Base-by-base conservation (phyloP, 2,888 invertebrate genomes). In the Acanthosepion esculentum region DNA sequence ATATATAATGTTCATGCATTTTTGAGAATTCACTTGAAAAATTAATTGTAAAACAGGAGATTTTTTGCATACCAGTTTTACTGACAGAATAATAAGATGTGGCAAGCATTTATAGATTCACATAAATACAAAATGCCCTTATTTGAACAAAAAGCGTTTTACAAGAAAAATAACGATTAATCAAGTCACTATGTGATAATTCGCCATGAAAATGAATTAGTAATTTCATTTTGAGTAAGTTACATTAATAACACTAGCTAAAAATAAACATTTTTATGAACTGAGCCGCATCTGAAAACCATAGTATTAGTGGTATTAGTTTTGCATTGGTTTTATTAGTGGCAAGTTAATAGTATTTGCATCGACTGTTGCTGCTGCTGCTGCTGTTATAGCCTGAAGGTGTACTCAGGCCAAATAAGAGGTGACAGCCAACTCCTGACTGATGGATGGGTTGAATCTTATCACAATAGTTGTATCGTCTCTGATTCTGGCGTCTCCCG, bases 341-440 rank as follows among this genome's bases (percentile, higher is more conserved):
- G 23, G n/a, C 12, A 33, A 78, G 78, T 78, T 78, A n/a, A 12
- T n/a, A 78, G 78, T 78, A 33, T 78, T 12, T 33, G 78, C 78
- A 78, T 1, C n/a, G 78, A 78, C 78, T 78, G 29, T 78, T n/a
- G 78, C n/a, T 78, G 78, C n/a, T n/a, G 33, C 78, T 78, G 78
- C 78, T 78, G 33, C 18, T 78, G n/a, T 23, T n/a, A 15, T 78
- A 78, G n/a, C 78, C 33, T 78, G 78, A n/a, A n/a, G n/a, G 78
- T n/a, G 78, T 78, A 78, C 78, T 78, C n/a, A n/a, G 78, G 78
- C 78, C 78, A 78, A 78, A 78, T n/a, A 78, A 33, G 78, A 78
- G 78, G n/a, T 78, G 78, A 78, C 78, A 78, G 78, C n/a, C 78
- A 78, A 33, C n/a, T 78, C n/a, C 33, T 78, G n/a, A 78, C 23